Percentiles rank a stretch among this genome's conserved stretches.
Evolutionary conservation across 2,888 invertebrate species (phyloP).

Genomic region (Drosophila lutescens): DNA sequence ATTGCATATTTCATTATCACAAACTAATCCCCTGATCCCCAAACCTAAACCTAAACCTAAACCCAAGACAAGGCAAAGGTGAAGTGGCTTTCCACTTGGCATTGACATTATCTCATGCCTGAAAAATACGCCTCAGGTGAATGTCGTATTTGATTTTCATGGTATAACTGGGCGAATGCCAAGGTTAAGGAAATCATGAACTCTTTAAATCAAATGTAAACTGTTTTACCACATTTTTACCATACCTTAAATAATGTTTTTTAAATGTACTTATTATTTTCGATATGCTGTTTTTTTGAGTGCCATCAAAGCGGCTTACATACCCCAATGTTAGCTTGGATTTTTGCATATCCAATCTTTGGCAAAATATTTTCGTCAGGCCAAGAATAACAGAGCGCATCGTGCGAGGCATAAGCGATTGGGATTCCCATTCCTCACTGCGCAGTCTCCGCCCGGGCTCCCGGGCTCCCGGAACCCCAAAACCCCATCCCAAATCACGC

Average conservation of each 20-base stretch:
- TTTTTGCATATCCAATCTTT: conserved; percentile 30
- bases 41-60: conserved; percentile 1
- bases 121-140: conserved; percentile 1
- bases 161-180: neutral
- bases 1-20: conserved; percentile 58
- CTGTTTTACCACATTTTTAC: no score
- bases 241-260: no score
- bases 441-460: conserved; percentile 32
- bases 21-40: conserved; percentile 41
- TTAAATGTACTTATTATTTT: no score
- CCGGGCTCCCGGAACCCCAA: neutral
- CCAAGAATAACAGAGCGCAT: conserved; percentile 35
- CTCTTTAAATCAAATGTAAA: no score
- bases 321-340: neutral
- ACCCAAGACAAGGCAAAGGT: conserved; percentile 52
- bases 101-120: conserved; percentile 56
- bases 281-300: neutral
- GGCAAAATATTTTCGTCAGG: conserved; percentile 31
- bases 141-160: conserved; percentile 14
- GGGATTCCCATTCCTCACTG: conserved; percentile 25
- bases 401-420: conserved; percentile 41
- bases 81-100: conserved; percentile 48
- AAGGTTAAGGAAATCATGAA: neutral
- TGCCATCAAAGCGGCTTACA: neutral
- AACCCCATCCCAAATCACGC: neutral